A percentile compares a stretch with the other conserved stretches of the same genome.
Evolutionary conservation across 2,888 invertebrate genomes (phyloP).

Genomic region (Harpalus rufipes): DNA sequence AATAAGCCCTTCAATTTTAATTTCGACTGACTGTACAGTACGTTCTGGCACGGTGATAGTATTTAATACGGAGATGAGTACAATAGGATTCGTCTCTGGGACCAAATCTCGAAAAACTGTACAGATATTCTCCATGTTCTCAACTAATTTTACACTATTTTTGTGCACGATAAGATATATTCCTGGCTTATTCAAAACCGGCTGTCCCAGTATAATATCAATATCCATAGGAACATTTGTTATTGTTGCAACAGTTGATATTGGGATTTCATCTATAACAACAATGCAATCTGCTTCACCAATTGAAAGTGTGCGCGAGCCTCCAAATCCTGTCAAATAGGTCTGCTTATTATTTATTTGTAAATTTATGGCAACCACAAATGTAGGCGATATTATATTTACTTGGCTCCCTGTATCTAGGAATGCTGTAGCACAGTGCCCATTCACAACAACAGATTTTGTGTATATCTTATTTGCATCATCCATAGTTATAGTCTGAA

Average conservation of each 20-base stretch:
- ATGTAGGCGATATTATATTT: not conserved
- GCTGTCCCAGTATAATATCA: conserved; percentile 2
- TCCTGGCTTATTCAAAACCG: not conserved
- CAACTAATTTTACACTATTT: not conserved
- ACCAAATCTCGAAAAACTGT: not conserved
- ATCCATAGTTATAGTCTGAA: not conserved
- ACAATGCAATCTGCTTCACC: not conserved
- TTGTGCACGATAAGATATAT: not conserved
- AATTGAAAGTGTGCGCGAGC: not conserved
- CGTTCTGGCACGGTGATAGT: not conserved
- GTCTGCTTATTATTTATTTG: not conserved
- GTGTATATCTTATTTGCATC: not conserved
- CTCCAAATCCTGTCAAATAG: not conserved
- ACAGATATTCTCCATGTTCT: not conserved
- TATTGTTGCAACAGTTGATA: not conserved
- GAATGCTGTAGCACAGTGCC: not conserved
- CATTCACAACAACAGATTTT: not conserved
- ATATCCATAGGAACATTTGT: not conserved
- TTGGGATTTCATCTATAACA: not conserved
- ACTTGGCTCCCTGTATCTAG: conserved; percentile 1
- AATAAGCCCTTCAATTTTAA: not conserved
- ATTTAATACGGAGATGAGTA: not conserved
- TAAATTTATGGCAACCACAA: not conserved
- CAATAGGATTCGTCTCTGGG: not conserved
- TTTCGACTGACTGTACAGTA: not conserved